Evolutionary conservation across 2,888 invertebrate genomes (phyloP), one percentile per base, ranked within the genome.

Genomic region (Trichogramma dendrolimi): DNA sequence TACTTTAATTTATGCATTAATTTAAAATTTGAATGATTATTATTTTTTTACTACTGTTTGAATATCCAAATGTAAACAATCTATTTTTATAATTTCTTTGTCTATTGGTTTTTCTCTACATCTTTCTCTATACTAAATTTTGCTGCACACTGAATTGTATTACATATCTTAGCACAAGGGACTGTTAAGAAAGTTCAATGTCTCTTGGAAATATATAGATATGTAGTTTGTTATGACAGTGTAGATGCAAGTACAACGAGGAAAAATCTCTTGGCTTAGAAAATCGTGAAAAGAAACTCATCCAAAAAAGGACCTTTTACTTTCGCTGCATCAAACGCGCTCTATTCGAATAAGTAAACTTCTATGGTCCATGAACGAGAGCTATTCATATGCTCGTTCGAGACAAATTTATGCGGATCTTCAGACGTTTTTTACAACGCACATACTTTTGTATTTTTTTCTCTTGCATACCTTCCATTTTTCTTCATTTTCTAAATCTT

Each of bases 261-360:
- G 5, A 44, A 6, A 54, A 38, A 44, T 56, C 57, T 67, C 60
- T 59, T 53, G 67, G 63, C 60, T 62, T 64, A 60, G 48, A 49
- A 57, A 59, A 46, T 53, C 64, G 53, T 49, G 53, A 55, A 54
- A 52, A 63, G 57, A 55, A 61, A 58, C 48, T 53, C 55, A 60
- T 54, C 55, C 54, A 46, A 14, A 38, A 10, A 47, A 40, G 41
- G 4, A 41, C 47, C 27, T 27, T 27, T 27, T 27, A 27, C 27
- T 27, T 27, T 27, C 2, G 27, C 27, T 27, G 27, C 27, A 27
- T 27, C 27, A 27, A 27, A 27, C 69, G 67, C 63, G 67, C 68
- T 71, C 71, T 71, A 71, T 73, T 71, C 71, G 70, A 71, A 72
- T 73, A 73, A 72, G 74, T 71, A 70, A 71, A 69, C 68, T 67